phyloP scores from a whole-genome alignment of 35 echinoderm and acorn worm species.

The Stichopus chloronotus region DNA sequence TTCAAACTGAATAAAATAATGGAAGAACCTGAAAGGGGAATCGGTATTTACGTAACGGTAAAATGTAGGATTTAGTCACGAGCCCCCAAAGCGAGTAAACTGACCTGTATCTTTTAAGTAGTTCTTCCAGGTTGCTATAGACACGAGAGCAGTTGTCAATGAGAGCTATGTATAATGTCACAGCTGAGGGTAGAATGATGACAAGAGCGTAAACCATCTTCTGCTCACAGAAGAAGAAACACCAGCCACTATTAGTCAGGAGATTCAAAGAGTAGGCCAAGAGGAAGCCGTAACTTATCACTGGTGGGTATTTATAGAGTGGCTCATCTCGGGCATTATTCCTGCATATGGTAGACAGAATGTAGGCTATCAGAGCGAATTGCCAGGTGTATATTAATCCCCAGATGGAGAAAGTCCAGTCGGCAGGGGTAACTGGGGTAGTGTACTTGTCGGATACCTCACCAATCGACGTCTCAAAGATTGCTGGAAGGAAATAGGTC shows the following conservation, averaged over 20 bases:
- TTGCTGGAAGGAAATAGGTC: constrained; percentile 11
- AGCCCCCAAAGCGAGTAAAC: no score
- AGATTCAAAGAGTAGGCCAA: constrained; percentile 37
- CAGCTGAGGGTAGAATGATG: background rate
- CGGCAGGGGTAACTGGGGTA: constrained; percentile 53
- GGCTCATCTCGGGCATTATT: constrained; percentile 36
- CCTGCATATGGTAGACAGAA: constrained; percentile 56
- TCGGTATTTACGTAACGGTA: no score
- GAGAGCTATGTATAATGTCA: background rate
- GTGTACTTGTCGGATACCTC: constrained; percentile 57
- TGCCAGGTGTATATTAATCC: constrained; percentile 73
- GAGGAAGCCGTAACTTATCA: constrained; percentile 29
- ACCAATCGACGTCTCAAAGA: constrained; percentile 48
- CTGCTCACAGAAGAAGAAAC: constrained; percentile 28
- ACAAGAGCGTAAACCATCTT: constrained; percentile 38
- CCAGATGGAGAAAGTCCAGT: constrained; percentile 73
- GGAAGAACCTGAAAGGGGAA: no score
- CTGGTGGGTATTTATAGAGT: constrained; percentile 71
- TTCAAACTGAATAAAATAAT: no score
- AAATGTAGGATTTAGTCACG: no score
- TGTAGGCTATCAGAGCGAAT: constrained; percentile 33
- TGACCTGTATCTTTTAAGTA: constrained; percentile 27
- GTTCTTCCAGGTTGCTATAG: background rate
- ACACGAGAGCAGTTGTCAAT: background rate
- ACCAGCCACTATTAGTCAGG: constrained; percentile 41